Percentiles rank a stretch among this genome's conserved stretches.
phyloP scores from a whole-genome alignment of 2,113 vertebrate genomes.

The Hiodon alosoides region DNA sequence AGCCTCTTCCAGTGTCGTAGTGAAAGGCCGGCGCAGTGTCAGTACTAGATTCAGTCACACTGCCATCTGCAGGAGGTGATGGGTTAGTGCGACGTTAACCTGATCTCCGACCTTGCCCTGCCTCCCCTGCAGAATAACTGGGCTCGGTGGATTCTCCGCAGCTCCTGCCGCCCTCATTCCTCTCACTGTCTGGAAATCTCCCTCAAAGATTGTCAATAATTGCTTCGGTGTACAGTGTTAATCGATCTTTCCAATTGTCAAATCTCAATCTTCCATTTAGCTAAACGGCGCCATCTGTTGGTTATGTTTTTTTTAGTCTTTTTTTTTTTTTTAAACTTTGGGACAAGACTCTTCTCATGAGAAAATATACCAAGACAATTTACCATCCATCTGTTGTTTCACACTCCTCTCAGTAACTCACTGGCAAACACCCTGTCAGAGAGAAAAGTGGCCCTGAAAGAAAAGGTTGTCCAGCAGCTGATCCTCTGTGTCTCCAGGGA shows the following conservation, averaged over 20 bases:
- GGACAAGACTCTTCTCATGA: neutral
- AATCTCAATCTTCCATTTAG: constrained; percentile 28
- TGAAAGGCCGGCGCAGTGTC: constrained; percentile 15
- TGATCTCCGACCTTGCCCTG: constrained; percentile 42
- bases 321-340: neutral
- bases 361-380: neutral
- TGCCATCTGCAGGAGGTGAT: constrained; percentile 25
- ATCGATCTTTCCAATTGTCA: constrained; percentile 8
- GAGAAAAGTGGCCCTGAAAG: neutral
- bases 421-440: neutral
- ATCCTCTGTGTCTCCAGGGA: neutral
- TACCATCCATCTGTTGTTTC: neutral
- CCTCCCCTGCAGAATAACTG: constrained; percentile 48
- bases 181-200: constrained; percentile 33
- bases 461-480: neutral
- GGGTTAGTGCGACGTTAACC: constrained; percentile 44
- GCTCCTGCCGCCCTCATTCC: constrained; percentile 27
- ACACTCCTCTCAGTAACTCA: neutral
- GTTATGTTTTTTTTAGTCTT: constrained; percentile 19
- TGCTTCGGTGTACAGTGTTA: constrained; percentile 20
- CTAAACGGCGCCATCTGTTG: constrained; percentile 57
- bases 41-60: constrained; percentile 29
- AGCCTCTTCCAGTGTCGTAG: constrained; percentile 7
- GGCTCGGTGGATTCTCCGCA: constrained; percentile 32
- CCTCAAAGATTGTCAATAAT: constrained; percentile 21